phyloP scores from a whole-genome alignment of 2,113 vertebrate species.

The Scomber japonicus region DNA sequence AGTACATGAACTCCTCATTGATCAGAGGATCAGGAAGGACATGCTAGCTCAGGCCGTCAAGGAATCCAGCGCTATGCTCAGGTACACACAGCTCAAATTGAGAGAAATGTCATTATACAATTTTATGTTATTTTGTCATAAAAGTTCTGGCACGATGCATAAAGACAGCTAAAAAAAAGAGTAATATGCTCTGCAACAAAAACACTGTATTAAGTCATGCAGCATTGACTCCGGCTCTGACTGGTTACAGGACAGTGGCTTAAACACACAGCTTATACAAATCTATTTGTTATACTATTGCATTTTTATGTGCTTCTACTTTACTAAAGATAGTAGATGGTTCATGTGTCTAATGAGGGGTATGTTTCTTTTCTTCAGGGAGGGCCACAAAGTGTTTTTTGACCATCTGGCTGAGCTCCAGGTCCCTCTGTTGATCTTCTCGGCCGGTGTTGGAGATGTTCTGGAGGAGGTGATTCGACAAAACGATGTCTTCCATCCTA shows the following conservation, averaged over 20 bases:
- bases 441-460: constrained; percentile 89
- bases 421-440: constrained; percentile 92
- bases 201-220: too few relatives aligned
- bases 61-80: constrained; percentile 88
- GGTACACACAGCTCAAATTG: constrained; percentile 73
- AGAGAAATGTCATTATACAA: too few relatives aligned
- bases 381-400: constrained; percentile 87
- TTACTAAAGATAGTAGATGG: not conserved
- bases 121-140: too few relatives aligned
- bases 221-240: too few relatives aligned
- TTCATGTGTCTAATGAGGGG: not conserved
- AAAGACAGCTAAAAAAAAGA: too few relatives aligned
- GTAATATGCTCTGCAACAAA: too few relatives aligned
- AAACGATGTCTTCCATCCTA: constrained; percentile 86
- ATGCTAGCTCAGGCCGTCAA: constrained; percentile 86
- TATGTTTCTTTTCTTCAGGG: constrained; percentile 76
- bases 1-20: constrained; percentile 87
- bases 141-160: too few relatives aligned
- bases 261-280: too few relatives aligned
- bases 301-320: too few relatives aligned
- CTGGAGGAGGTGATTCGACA: constrained; percentile 90
- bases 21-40: constrained; percentile 88
- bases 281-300: too few relatives aligned
- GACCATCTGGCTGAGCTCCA: constrained; percentile 80
- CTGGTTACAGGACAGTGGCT: too few relatives aligned